Conservation (phyloP, 1,140 invertebrate species). For the Papilio helenus region DNA sequence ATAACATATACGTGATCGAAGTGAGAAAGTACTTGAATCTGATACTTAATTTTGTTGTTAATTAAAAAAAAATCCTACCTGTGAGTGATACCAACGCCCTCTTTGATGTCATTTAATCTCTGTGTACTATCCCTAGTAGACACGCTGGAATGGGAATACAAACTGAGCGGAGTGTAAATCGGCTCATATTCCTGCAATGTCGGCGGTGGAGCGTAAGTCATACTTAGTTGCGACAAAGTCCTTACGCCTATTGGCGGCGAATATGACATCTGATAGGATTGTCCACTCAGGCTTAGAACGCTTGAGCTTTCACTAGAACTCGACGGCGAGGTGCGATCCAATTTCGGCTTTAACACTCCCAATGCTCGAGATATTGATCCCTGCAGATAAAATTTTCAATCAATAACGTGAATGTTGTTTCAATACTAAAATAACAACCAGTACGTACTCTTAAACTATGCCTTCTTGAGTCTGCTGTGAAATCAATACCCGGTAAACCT, state of each 20-base stretch:
- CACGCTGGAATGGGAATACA: slow-evolving; percentile 77
- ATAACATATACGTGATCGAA: too few relatives aligned
- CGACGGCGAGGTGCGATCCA: slow-evolving; percentile 84
- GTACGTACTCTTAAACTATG: slow-evolving; percentile 74
- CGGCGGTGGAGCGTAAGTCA: slow-evolving; percentile 77
- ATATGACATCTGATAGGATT: slow-evolving; percentile 70
- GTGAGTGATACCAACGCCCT: slow-evolving; percentile 67
- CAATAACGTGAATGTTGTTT: background rate
- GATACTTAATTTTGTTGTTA: too few relatives aligned
- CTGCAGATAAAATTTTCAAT: slow-evolving; percentile 71
- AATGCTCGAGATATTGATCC: slow-evolving; percentile 90
- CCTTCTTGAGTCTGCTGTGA: slow-evolving; percentile 73
- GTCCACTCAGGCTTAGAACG: slow-evolving; percentile 72
- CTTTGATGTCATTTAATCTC: slow-evolving; percentile 74
- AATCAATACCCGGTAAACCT: slow-evolving; percentile 76
- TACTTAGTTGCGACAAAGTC: slow-evolving; percentile 78
- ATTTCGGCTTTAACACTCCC: slow-evolving; percentile 85
- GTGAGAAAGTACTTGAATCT: too few relatives aligned
- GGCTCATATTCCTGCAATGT: slow-evolving; percentile 78
- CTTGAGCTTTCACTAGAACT: slow-evolving; percentile 84
- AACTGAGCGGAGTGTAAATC: slow-evolving; percentile 76
- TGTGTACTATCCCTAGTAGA: slow-evolving; percentile 74
- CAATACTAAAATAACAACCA: background rate
- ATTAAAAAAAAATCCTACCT: slow-evolving; percentile 54
- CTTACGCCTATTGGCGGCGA: slow-evolving; percentile 77